Base-by-base conservation (phyloP, 2,888 invertebrate species). In the Tenthredo mesomela region DNA sequence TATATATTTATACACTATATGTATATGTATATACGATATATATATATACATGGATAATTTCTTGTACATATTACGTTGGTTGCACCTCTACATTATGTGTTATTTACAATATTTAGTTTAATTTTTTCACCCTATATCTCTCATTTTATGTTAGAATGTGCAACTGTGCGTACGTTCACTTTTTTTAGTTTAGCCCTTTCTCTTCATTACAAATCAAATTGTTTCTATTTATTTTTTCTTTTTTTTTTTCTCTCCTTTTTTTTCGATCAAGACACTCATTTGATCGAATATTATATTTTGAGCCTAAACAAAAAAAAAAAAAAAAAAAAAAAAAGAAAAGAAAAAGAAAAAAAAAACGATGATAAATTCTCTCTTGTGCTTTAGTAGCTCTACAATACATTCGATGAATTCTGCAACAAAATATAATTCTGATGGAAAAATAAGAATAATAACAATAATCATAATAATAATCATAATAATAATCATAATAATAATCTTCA, bases 91-190 rank as follows among this genome's bases (percentile, higher is more conserved):
- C 70, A 50, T 67, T 70, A 73, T 73, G 86, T 84, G 78, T 87
- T 89, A 89, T 89, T 86, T 89, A 90, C 90, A 90, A 85, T 89
- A 88, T 80, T 67, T 29, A 70, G 37, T 47, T 82, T 88, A 82
- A 82, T 84, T 86, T 86, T 73, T 43, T 73, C n/a, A 71, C 40
- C 21, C 40, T 73, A 73, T 40, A 87, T 85, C 86, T 85, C 86
- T 85, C 86, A 40, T 73, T 21, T 73, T 12, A 73, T 61, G 70
- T 88, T 87, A 86, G 87, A 87, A 88, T 89, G 89, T 90, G 89
- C 89, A 86, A 29, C 88, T 89, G 89, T 90, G 90, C 90, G 89
- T 89, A 87, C 84, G 87, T 85, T 80, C 40, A 61, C 40, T 80
- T 77, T 80, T 77, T 47, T 77, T 47, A 37, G 37, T 25, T 54